Base-by-base conservation (phyloP, 2,888 invertebrate genomes). In the Trissonchulus latispiculum region DNA sequence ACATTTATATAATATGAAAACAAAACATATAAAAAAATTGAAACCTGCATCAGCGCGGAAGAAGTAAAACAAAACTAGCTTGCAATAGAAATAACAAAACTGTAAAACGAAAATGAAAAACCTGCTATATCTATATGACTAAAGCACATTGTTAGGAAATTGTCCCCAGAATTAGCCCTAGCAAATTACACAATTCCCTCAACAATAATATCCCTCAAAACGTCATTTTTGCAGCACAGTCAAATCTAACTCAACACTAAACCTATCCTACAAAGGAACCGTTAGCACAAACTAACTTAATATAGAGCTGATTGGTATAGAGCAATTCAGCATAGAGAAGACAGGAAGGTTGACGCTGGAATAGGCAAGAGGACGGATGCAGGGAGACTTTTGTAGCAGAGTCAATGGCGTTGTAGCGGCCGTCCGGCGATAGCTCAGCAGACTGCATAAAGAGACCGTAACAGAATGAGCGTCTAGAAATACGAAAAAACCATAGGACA, bases 271-370 rank as follows among this genome's bases (percentile, higher is more conserved):
- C 33, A 67, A 72, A 32, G 18, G 35, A 37, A 73, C n/a, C n/a
- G 15, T 15, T 32, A 33, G 8, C 35, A 8, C 33, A 18, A 23
- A 78, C 70, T 69, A 31, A 83, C 78, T 91, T 87, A 82, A 95
- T 88, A 85, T 91, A 94, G 77, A 90, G 88, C 78, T 90, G 90
- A 74, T 88, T 88, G 0, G 95, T 94, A 80, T 90, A 89, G n/a
- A 94, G 88, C 67, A 95, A 87, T 85, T 95, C 95, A 0, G 90
- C 90, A 84, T 90, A 95, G 71, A 92, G 81, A 0, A 95, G 87
- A 75, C 89, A 88, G 31, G 88, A 88, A 2, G 92, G 90, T 74
- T 90, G 89, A 74, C 88, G 86, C 67, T 89, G 87, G 74, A 90
- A 89, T 69, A 95, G 85, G 36, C 88, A 88, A 69, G 91, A 90